Conservation (phyloP, 1,140 invertebrate species). For the Drosophila jambulina region DNA sequence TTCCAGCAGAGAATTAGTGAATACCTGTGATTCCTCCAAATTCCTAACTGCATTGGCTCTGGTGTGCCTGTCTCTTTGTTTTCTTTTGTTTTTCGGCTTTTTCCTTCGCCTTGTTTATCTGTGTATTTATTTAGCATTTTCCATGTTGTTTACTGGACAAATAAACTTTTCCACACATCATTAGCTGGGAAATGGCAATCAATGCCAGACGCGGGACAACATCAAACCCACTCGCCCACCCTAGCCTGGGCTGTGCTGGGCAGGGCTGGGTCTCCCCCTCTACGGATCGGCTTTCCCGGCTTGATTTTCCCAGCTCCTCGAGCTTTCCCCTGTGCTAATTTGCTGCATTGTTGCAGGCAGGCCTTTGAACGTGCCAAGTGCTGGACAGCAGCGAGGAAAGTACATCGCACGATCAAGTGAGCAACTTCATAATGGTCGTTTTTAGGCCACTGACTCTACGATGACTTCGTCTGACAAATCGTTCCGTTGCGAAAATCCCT, state of each 20-base stretch:
- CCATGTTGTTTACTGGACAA: slow-evolving; percentile 74
- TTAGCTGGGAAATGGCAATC: slow-evolving; percentile 68
- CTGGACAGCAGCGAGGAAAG: slow-evolving; percentile 67
- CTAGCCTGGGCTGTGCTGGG: too few relatives aligned
- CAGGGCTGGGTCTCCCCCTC: too few relatives aligned
- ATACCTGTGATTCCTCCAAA: not conserved
- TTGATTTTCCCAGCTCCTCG: slow-evolving; percentile 7
- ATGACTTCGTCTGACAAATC: slow-evolving; percentile 57
- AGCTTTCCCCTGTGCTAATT: slow-evolving; percentile 43
- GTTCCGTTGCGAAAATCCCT: slow-evolving; percentile 55
- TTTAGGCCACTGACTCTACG: slow-evolving; percentile 80
- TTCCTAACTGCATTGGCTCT: slow-evolving; percentile 2
- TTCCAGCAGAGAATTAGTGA: not conserved
- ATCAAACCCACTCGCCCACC: slow-evolving; percentile 17
- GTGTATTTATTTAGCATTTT: slow-evolving; percentile 76
- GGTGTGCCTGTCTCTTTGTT: slow-evolving; percentile 22
- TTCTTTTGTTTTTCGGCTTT: slow-evolving; percentile 10
- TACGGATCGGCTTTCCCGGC: not conserved
- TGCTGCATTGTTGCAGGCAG: slow-evolving; percentile 39
- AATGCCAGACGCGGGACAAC: slow-evolving; percentile 65
- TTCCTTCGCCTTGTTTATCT: slow-evolving; percentile 39
- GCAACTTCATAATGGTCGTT: slow-evolving; percentile 79
- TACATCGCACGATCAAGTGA: slow-evolving; percentile 85
- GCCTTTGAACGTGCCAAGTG: slow-evolving; percentile 68
- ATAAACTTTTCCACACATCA: slow-evolving; percentile 83